Evolutionary conservation across 2,888 invertebrate genomes (phyloP), one percentile per base, ranked within the genome.

Genomic region (Papilio elwesi): DNA sequence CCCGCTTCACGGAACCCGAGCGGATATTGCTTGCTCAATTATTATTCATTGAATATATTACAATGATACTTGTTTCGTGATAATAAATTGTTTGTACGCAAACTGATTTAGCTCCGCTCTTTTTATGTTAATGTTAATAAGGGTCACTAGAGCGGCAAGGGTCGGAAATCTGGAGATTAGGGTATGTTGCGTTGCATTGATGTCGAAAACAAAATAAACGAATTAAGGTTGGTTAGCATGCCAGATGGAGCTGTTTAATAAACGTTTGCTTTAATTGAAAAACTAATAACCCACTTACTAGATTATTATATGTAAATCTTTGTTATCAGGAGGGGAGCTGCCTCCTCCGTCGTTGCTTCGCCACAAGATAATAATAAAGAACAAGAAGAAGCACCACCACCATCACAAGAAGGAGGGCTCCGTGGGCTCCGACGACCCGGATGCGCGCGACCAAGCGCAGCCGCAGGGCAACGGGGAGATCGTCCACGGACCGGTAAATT

Each of bases 361-460:
- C 76, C 95, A 98, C 78, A 99, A 98, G 92, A 99, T 99, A 80
- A 97, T 99, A 78, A 98, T 99, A 80, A 99, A 99, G 92, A 99
- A 99, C 88, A 99, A 99, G 93, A 98, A 98, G 93, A 98, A 98
- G 85, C 97, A 98, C 81, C 96, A 97, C 81, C 96, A 97, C 81
- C 96, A 98, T 89, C 96, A 97, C 92, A 95, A 97, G 94, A 94
- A 95, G 72, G 91, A 89, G 47, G 90, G 91, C 71, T 84, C 90
- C 9, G 83, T 90, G 73, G 86, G 87, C 15, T 86, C 87, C 0
- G 93, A 93, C 59, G 90, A 92, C 80, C 81, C 84, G 59, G 87
- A 88, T 68, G 73, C 79, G 13, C 77, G 79, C 2, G 79, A 82
- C 1, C 88, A 86, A 68, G 84, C 85, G 1, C 79, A 81, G 73